Percentiles rank a stretch among this genome's conserved stretches.
These are phyloP conservation scores for Caenorhabditis doughertyi DNA, from an alignment of 2,888 invertebrate species.

Conservation along the genomic window DNA sequence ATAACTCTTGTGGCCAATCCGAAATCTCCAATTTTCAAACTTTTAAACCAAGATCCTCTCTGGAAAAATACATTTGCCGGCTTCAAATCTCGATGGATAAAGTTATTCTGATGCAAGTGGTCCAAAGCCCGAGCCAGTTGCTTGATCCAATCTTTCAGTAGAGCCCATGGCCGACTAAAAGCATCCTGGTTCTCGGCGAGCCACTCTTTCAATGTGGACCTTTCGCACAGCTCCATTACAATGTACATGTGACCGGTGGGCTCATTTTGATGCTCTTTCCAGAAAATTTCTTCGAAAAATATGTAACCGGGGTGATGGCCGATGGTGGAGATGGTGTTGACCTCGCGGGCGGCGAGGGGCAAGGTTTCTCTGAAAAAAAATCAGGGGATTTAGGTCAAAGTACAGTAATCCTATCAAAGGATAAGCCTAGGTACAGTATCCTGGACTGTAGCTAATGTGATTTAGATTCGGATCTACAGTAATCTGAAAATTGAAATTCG, in stretches of 20 bases:
- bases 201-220: conserved; percentile 15
- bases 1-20: conserved; percentile 10
- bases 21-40: conserved; percentile 29
- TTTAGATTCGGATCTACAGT: too few species aligned
- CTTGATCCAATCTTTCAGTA: conserved; percentile 19
- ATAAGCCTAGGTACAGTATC: too few species aligned
- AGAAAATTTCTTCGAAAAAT: conserved; percentile 16
- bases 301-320: conserved; percentile 3
- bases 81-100: conserved; percentile 31
- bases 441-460: too few species aligned
- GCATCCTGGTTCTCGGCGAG: not conserved
- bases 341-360: conserved; percentile 12
- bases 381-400: too few species aligned
- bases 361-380: conserved; percentile 5
- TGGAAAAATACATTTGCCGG: conserved; percentile 22
- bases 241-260: conserved; percentile 12
- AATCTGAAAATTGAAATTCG: not conserved
- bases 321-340: conserved; percentile 3
- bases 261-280: conserved; percentile 15
- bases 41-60: not conserved
- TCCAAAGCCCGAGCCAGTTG: conserved; percentile 5
- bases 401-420: too few species aligned
- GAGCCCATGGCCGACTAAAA: not conserved
- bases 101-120: conserved; percentile 14
- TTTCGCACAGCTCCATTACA: conserved; percentile 22